A percentile compares a stretch with the other conserved stretches of the same genome.
Evolutionary conservation across 2,888 invertebrate species (phyloP).

Genomic region (Cheilosia scutellata): DNA sequence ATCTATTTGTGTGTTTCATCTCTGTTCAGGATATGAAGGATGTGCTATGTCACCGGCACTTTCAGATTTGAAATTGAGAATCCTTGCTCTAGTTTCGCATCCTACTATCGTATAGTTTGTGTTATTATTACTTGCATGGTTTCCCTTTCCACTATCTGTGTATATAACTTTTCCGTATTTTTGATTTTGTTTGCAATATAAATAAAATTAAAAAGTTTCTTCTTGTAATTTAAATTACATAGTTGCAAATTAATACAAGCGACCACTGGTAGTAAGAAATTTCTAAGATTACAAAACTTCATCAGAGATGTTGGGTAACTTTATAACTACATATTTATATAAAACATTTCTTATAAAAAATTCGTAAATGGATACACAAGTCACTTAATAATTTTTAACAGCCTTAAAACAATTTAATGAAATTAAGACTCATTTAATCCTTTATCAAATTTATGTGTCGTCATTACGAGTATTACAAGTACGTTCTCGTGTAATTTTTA

Average conservation of each 20-base stretch:
- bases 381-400: neutral
- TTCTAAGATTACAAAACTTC: constrained; percentile 9
- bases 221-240: constrained; percentile 19
- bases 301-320: constrained; percentile 8
- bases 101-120: neutral
- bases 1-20: constrained; percentile 47
- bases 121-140: constrained; percentile 4
- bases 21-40: constrained; percentile 28
- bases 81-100: neutral
- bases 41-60: constrained; percentile 3
- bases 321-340: constrained; percentile 9
- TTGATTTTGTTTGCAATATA: neutral
- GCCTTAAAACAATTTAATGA: neutral
- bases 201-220: constrained; percentile 26
- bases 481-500: neutral
- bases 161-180: neutral
- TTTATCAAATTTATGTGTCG: neutral
- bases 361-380: neutral
- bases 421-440: neutral
- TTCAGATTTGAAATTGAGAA: constrained; percentile 28
- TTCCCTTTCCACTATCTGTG: neutral
- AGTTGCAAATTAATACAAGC: constrained; percentile 38
- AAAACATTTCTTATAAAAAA: neutral
- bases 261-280: constrained; percentile 17
- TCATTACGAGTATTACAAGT: neutral